Conservation (phyloP, 2,888 invertebrate genomes). For the Euspilapteryx auroguttella region DNA sequence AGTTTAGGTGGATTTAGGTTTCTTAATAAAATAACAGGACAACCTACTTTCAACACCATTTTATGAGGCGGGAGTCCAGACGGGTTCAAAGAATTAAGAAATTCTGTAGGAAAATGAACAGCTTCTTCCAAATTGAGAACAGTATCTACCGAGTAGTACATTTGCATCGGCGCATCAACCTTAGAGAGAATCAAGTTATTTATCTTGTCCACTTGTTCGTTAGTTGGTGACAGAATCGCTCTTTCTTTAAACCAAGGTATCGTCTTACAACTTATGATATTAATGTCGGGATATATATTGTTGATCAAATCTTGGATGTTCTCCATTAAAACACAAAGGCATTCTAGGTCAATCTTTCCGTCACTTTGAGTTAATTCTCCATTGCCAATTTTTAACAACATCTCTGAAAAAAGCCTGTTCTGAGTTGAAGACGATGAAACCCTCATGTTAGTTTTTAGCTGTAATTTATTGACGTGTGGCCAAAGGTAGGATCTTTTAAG, state of each 20-base stretch:
- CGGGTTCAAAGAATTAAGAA: conserved; percentile 10
- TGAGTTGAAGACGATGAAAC: conserved; percentile 3
- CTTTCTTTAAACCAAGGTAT: conserved; percentile 2
- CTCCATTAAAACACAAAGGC: conserved; percentile 7
- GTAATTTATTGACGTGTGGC: conserved; percentile 4
- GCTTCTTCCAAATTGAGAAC: conserved; percentile 11
- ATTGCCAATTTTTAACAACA: conserved; percentile 6
- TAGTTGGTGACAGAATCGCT: conserved; percentile 1
- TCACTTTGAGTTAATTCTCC: conserved; percentile 1
- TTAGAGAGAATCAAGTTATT: conserved; percentile 2
- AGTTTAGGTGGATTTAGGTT: conserved; percentile 1
- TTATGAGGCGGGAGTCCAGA: conserved; percentile 6
- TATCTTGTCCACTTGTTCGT: conserved; percentile 1
- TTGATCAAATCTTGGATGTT: conserved; percentile 6
- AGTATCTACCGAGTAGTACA: conserved; percentile 12
- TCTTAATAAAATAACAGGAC: conserved; percentile 3
- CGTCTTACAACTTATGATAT: conserved; percentile 7
- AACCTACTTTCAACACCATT: conserved; percentile 2
- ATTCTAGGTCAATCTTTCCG: conserved; percentile 5
- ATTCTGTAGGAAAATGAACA: conserved; percentile 4
- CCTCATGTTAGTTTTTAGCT: conserved; percentile 5
- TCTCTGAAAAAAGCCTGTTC: conserved; percentile 3
- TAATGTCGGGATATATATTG: conserved; percentile 8
- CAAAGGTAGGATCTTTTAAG: conserved; percentile 6
- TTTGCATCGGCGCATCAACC: conserved; percentile 11